phyloP scores from a whole-genome alignment of 2,888 invertebrate genomes.

The Diaperis boleti region DNA sequence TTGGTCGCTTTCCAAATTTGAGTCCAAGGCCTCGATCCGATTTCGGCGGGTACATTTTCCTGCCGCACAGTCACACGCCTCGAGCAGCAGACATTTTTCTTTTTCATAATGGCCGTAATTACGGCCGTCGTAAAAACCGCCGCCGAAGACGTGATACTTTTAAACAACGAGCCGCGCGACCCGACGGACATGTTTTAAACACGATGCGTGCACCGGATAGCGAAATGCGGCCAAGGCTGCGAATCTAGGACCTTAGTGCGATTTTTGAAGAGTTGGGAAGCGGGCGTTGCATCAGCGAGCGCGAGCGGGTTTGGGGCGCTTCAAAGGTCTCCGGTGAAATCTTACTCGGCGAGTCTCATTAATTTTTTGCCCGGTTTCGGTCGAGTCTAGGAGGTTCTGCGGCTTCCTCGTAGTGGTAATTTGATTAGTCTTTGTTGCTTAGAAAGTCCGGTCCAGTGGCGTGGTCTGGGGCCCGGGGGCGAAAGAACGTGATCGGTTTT shows the following conservation, averaged over 20 bases:
- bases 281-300: too few species aligned
- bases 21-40: too few species aligned
- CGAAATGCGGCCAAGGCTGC: constrained; percentile 33
- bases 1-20: constrained; percentile 7
- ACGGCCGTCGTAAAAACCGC: constrained; percentile 13
- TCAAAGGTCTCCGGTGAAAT: constrained; percentile 29
- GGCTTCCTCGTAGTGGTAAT: background rate
- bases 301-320: background rate
- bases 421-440: too few species aligned
- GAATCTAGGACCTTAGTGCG: constrained; percentile 33
- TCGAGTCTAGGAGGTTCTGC: background rate
- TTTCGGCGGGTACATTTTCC: too few species aligned
- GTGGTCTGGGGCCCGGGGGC: too few species aligned
- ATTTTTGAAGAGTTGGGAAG: constrained; percentile 6
- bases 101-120: constrained; percentile 29
- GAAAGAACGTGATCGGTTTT: too few species aligned
- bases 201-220: constrained; percentile 4
- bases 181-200: constrained; percentile 6
- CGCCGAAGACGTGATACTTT: constrained; percentile 21
- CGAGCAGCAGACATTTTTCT: constrained; percentile 23
- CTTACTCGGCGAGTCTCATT: constrained; percentile 13
- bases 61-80: constrained; percentile 13
- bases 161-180: constrained; percentile 12
- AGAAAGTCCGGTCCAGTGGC: too few species aligned
- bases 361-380: background rate